Evolutionary conservation across 2,797 vertebrate genomes (phyloP), one percentile per base, ranked within the genome.

Genomic region (Coregonus sp.): DNA sequence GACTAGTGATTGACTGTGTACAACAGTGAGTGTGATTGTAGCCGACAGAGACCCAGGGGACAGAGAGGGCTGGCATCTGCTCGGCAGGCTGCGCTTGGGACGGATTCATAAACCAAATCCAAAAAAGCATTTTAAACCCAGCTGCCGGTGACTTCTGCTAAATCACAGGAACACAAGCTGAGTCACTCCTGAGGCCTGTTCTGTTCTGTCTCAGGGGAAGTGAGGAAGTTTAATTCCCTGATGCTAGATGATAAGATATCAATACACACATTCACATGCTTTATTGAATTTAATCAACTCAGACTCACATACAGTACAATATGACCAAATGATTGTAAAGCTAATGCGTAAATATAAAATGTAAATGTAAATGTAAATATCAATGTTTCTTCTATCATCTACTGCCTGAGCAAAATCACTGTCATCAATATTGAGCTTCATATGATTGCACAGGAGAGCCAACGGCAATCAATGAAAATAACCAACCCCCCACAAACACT

Each of bases 71-170:
- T 89, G 86, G 84, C 90, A 87, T 90, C 89, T 90, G 90, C 84
- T 88, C 70, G 6, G 78, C 85, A 86, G 80, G 83, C 82, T 88
- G 86, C 86, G 56, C 59, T 29, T 11, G 59, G 59, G 59, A 63
- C 20, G 84, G 86, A 88, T 89, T 89, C 82, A 86, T 87, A 88
- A 87, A 90, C 82, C 78, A 85, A 78, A 87, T 83, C 86, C 84
- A 83, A 85, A 83, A 83, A 83, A 71, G 82, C 83, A 75, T 88
- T 86, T 87, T 86, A 88, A 86, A 89, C 85, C 88, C 89, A 88
- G 89, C 86, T 90, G 90, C 85, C 11, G 1, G 80, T 73, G 83
- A 88, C 78, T 81, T 85, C 85, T 86, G 85, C 69, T 12, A 75
- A 85, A 73, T 83, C 82, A 83, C 84, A 85, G 84, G 31, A 75